Percentiles rank a stretch among this genome's conserved stretches.
Conservation (phyloP, 2,888 invertebrate species). For the Eristalis intricaria region DNA sequence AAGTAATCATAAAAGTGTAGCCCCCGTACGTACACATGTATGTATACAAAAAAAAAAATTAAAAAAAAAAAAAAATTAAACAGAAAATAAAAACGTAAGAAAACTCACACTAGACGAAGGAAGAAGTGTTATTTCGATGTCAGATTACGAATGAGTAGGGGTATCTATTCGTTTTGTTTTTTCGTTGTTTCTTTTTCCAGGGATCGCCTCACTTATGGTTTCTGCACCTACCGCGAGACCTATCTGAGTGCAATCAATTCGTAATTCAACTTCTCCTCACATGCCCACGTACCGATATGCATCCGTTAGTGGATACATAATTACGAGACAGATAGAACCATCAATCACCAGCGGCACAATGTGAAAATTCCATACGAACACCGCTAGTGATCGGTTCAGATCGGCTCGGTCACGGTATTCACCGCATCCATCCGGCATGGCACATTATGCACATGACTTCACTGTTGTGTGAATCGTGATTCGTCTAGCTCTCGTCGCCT, state of each 20-base stretch:
- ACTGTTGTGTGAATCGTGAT: slow-evolving; percentile 12
- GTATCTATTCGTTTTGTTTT: neutral
- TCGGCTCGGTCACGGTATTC: neutral
- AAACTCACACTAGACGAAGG: neutral
- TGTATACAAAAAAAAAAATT: slow-evolving; percentile 38
- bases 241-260: neutral
- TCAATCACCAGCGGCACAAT: slow-evolving; percentile 68
- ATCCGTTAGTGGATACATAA: slow-evolving; percentile 52
- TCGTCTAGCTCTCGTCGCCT: neutral
- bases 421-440: neutral
- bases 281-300: neutral
- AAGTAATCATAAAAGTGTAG: slow-evolving; percentile 63
- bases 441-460: slow-evolving; percentile 36
- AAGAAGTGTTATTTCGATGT: slow-evolving; percentile 15
- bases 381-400: slow-evolving; percentile 27
- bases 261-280: neutral
- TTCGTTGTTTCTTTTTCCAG: neutral
- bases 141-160: slow-evolving; percentile 32
- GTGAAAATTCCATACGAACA: slow-evolving; percentile 58
- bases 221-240: slow-evolving; percentile 6
- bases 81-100: neutral
- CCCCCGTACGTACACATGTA: slow-evolving; percentile 28
- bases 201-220: slow-evolving; percentile 36
- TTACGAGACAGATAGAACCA: slow-evolving; percentile 64
- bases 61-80: slow-evolving; percentile 13